Conservation (phyloP, 2,113 vertebrate genomes). For the Odontophorus gujanensis region DNA sequence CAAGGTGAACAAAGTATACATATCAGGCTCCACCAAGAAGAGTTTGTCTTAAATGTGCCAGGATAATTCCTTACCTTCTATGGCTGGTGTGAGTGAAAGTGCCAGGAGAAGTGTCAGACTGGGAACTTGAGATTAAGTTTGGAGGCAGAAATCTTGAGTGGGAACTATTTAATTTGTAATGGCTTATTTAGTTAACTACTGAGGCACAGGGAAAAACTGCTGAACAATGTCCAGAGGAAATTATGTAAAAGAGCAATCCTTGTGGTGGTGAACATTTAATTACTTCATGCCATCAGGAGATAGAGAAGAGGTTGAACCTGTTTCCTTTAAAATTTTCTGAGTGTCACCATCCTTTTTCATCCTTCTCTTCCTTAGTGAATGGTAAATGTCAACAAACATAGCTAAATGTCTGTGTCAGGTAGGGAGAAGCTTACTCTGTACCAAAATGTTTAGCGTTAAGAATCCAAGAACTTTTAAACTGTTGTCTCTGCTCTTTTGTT, state of each 20-base stretch:
- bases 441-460: background rate
- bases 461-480: background rate
- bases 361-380: background rate
- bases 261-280: background rate
- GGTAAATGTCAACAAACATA: background rate
- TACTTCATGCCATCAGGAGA: background rate
- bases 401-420: background rate
- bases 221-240: background rate
- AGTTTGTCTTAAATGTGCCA: background rate
- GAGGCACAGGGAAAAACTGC: background rate
- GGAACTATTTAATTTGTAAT: background rate
- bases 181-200: background rate
- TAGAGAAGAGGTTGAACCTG: background rate
- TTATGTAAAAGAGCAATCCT: background rate
- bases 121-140: background rate
- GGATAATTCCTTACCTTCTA: background rate
- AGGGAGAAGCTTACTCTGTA: fast-evolving
- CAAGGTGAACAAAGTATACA: background rate
- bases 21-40: background rate
- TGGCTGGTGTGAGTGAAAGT: background rate
- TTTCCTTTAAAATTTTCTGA: background rate
- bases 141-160: background rate
- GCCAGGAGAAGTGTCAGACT: background rate
- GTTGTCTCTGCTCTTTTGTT: background rate
- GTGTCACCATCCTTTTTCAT: no score